A percentile compares a stretch with the other conserved stretches of the same genome.
Conservation (phyloP, 2,797 vertebrate genomes). For the Characodon lateralis region DNA sequence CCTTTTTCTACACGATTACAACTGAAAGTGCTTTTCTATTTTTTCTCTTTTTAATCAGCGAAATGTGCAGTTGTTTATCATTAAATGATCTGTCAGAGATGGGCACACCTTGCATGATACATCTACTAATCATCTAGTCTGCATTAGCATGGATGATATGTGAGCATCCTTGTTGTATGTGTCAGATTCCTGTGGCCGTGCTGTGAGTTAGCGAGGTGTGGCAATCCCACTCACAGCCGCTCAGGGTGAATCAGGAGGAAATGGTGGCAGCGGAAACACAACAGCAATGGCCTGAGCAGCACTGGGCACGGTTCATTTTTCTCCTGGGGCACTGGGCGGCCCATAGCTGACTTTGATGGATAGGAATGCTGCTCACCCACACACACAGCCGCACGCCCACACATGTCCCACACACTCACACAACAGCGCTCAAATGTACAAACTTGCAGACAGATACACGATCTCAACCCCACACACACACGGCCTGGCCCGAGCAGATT, state of each 20-base stretch:
- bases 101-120: slow-evolving; percentile 30
- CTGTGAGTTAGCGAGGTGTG: slow-evolving; percentile 54
- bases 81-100: neutral
- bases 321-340: slow-evolving; percentile 71
- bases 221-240: slow-evolving; percentile 54
- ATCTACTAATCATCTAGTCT: slow-evolving; percentile 1
- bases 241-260: slow-evolving; percentile 75
- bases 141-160: slow-evolving; percentile 34
- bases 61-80: neutral
- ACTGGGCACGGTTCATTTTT: slow-evolving; percentile 69
- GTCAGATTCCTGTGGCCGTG: slow-evolving; percentile 50
- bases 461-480: slow-evolving; percentile 25
- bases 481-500: slow-evolving; percentile 61
- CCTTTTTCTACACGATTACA: neutral
- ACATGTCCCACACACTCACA: slow-evolving; percentile 70
- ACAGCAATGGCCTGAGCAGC: slow-evolving; percentile 47
- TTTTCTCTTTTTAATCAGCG: neutral
- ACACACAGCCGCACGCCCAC: slow-evolving; percentile 63
- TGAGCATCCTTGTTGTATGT: slow-evolving; percentile 34
- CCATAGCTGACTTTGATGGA: slow-evolving; percentile 79
- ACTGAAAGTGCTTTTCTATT: neutral
- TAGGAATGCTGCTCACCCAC: slow-evolving; percentile 82
- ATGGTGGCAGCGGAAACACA: slow-evolving; percentile 65
- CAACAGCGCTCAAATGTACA: slow-evolving; percentile 41
- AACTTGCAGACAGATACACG: slow-evolving; percentile 13